Evolutionary conservation across 2,888 invertebrate genomes (phyloP), one percentile per base, ranked within the genome.

Genomic region (Drosophila sordidula): DNA sequence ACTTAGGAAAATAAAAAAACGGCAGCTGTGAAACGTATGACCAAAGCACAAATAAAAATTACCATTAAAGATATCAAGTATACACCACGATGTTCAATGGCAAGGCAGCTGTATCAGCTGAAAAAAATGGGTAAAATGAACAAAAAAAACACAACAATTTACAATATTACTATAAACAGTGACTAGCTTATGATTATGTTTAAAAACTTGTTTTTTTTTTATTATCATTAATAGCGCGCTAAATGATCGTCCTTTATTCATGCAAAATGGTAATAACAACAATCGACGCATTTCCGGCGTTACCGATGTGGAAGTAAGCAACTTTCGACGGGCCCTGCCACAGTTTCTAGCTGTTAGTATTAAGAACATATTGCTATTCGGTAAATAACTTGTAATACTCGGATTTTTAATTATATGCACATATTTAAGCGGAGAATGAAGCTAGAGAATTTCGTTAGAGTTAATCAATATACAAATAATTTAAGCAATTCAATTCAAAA

Each of bases 331-430:
- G n/a, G 95, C 95, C 0, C 88, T 95, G 47, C 96, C 96, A 2
- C 96, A 97, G 93, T 93, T 95, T 75, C 90, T 96, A 75, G 97
- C 97, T n/a, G 96, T 96, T 29, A 94, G 95, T 82, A 95, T 96
- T 18, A 97, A 97, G 92, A 97, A 97, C 92, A 93, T 96, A 63
- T 93, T 97, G 38, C 93, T 97, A 36, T 92, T 96, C 76, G 95
- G 94, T 94, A 92, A 92, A 91, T 88, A 83, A 86, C 52, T 51
- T 57, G 47, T 46, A 63, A 51, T 59, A 66, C 46, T 65, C 29
- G 45, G 26, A 34, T 39, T 57, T 41, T 34, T 25, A 66, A 18
- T 42, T 38, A 34, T 51, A 38, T 22, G 38, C 38, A 12, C 9
- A 44, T 29, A 39, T 58, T 3, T 11, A 29, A 45, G 41, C 32